These are phyloP conservation scores for Monoplex corrugatus DNA, from an alignment of 2,888 invertebrate species.

Conservation along the genomic window DNA sequence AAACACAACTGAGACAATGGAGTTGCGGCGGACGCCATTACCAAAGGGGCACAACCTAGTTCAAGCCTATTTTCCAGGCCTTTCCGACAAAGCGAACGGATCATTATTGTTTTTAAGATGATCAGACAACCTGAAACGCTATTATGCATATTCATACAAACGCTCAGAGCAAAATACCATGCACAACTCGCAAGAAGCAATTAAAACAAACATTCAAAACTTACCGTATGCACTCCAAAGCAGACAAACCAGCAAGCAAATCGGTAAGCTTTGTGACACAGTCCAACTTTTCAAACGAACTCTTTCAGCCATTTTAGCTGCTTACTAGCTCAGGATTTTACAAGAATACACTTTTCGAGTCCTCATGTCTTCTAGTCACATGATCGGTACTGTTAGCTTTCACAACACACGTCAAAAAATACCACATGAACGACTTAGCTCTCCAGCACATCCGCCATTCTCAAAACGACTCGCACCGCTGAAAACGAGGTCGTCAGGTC, in stretches of 20 bases:
- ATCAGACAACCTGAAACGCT: no score
- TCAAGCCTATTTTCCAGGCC: not conserved
- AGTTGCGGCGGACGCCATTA: slow-evolving; percentile 36
- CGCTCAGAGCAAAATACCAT: not conserved
- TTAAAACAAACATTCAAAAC: not conserved
- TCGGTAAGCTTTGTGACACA: not conserved
- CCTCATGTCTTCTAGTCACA: not conserved
- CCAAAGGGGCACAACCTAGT: slow-evolving; percentile 36
- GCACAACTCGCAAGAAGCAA: not conserved
- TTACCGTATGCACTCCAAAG: slow-evolving; percentile 37
- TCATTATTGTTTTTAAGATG: no score
- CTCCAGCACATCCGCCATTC: slow-evolving; percentile 42
- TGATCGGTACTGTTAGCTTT: not conserved
- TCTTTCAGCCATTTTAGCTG: slow-evolving; percentile 48
- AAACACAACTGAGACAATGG: slow-evolving; percentile 35
- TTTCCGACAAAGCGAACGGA: no score
- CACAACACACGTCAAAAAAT: slow-evolving; percentile 29
- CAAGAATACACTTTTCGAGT: not conserved
- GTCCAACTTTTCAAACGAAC: slow-evolving; percentile 53
- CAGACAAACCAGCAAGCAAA: slow-evolving; percentile 36
- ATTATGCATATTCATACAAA: no score
- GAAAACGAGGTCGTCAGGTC: slow-evolving; percentile 56
- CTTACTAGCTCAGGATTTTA: slow-evolving; percentile 27
- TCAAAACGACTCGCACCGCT: slow-evolving; percentile 57
- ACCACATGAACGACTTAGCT: slow-evolving; percentile 10